These are phyloP conservation scores for Perca fluviatilis DNA, from an alignment of 2,113 vertebrate genomes.

Conservation along the genomic window DNA sequence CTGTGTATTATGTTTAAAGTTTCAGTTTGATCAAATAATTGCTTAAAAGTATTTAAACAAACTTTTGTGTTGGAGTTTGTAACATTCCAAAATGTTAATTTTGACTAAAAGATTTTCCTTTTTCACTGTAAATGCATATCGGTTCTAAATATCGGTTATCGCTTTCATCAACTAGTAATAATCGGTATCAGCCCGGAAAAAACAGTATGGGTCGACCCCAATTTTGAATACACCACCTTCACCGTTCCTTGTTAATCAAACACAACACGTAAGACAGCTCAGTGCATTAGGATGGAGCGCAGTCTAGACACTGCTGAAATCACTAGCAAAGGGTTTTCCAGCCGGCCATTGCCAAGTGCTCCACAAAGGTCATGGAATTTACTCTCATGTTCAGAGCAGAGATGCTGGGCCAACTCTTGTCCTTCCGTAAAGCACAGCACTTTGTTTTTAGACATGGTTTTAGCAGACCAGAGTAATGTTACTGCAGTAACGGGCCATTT, in stretches of 20 bases:
- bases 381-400: constrained; percentile 44
- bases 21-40: too few relatives aligned
- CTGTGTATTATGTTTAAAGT: too few relatives aligned
- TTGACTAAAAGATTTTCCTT: too few relatives aligned
- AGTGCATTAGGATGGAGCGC: constrained; percentile 10
- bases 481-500: constrained; percentile 40
- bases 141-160: too few relatives aligned
- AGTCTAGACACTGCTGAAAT: constrained; percentile 65
- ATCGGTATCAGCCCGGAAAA: too few relatives aligned
- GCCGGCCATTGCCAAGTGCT: constrained; percentile 47
- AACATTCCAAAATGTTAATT: too few relatives aligned
- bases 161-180: too few relatives aligned
- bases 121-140: too few relatives aligned
- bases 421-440: constrained; percentile 25
- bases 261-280: background rate
- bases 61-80: too few relatives aligned
- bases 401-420: constrained; percentile 17
- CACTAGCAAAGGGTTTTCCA: constrained; percentile 72
- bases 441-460: constrained; percentile 40
- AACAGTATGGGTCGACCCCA: too few relatives aligned
- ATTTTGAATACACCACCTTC: background rate
- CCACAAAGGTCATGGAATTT: constrained; percentile 68
- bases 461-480: constrained; percentile 22
- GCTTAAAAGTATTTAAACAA: too few relatives aligned
- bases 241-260: constrained; percentile 7